These are phyloP conservation scores for Maniola hyperantus DNA, from an alignment of 2,888 invertebrate species.

Conservation along the genomic window DNA sequence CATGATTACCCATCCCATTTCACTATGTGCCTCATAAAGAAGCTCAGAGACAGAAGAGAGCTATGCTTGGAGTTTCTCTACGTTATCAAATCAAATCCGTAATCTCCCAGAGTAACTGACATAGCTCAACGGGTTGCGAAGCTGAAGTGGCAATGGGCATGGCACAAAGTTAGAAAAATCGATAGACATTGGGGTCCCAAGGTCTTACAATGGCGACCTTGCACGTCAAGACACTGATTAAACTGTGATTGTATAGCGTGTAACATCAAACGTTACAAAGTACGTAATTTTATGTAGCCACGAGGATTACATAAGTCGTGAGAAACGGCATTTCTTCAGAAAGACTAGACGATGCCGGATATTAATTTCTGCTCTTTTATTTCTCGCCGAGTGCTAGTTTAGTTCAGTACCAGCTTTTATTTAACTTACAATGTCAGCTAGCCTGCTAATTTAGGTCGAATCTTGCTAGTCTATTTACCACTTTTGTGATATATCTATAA, in stretches of 20 bases:
- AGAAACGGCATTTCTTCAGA: slow-evolving; percentile 10
- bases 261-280: background rate
- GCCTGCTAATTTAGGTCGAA: background rate
- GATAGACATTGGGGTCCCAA: no score
- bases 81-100: no score
- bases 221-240: background rate
- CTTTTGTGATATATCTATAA: background rate
- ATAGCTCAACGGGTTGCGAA: no score
- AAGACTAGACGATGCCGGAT: slow-evolving; percentile 7
- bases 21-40: no score
- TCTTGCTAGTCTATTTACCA: background rate
- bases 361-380: slow-evolving; percentile 19
- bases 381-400: slow-evolving; percentile 8
- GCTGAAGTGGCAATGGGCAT: no score
- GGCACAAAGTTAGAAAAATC: no score
- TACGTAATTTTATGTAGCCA: slow-evolving; percentile 4
- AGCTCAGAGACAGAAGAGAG: no score
- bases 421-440: slow-evolving; percentile 4
- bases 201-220: no score
- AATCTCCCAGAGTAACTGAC: no score
- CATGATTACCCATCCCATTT: no score
- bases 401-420: slow-evolving; percentile 7
- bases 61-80: no score
- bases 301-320: slow-evolving; percentile 12
- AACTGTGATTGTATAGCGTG: background rate